Evolutionary conservation across 2,113 vertebrate genomes (phyloP), one percentile per base, ranked within the genome.

Genomic region (Pelobates fuscus): DNA sequence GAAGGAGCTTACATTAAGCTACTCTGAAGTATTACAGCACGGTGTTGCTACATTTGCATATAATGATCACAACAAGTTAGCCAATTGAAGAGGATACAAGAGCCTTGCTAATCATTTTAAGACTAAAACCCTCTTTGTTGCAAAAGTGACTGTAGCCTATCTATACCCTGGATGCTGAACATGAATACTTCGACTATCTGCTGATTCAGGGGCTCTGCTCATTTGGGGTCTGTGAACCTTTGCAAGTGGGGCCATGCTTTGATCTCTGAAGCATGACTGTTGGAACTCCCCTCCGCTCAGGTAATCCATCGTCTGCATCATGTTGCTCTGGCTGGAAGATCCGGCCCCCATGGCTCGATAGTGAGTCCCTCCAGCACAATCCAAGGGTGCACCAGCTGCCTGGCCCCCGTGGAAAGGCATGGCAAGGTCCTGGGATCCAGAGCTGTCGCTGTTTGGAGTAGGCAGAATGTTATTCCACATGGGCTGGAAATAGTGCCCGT

Each of bases 111-210:
- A 85, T 89, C 83, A 84, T 82, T 84, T n/a, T 84, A 88, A 88
- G 85, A 91, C 91, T 92, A 91, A 88, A 87, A 83, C 87, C 70
- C 80, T 75, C 68, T 69, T 59, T 58, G 44, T 66, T 60, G 67
- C 67, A 78, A 72, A 60, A 52, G 65, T 71, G 75, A 85, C 88
- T 79, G 85, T 90, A 93, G 93, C 94, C 96, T 96, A 99, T 98
- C 97, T 99, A 92, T 98, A 99, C 91, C 95, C 96, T 86, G 95
- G 97, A 86, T 98, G 96, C 88, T 98, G 96, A 92, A 96, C 88
- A 89, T 97, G 96, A 94, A 94, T 89, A 90, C 88, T 91, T 86
- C 94, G 93, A 86, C 92, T 94, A 85, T 97, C 94, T 14, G 87
- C 88, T 78, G 94, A 89, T 79, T 98, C 95, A 27, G 94, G 94